Conservation (phyloP, 2,888 invertebrate genomes). For the Rhodophaea formosa region DNA sequence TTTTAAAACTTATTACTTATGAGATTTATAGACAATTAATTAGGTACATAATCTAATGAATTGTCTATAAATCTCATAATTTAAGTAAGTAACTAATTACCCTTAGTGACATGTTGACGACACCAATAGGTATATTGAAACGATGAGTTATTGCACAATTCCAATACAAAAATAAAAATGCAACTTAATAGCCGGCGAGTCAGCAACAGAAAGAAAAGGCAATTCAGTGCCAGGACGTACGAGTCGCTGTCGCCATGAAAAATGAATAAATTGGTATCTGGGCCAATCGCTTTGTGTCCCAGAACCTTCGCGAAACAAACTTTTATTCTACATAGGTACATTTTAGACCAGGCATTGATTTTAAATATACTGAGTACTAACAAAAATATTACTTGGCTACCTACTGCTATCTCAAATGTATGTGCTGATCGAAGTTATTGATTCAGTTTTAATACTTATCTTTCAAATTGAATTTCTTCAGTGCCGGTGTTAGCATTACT, state of each 20-base stretch:
- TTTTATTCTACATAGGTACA: constrained; percentile 30
- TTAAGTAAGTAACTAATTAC: background rate
- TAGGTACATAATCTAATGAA: no score
- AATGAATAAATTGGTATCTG: constrained; percentile 75
- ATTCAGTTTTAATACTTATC: background rate
- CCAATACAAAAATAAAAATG: constrained; percentile 13
- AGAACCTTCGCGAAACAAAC: constrained; percentile 45
- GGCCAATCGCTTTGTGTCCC: constrained; percentile 55
- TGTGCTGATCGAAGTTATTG: no score
- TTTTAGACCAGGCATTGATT: background rate
- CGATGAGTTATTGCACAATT: background rate
- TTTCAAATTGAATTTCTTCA: no score
- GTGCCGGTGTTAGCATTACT: no score
- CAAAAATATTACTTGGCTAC: no score
- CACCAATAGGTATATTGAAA: background rate
- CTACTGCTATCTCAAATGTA: no score
- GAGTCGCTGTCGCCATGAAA: constrained; percentile 74
- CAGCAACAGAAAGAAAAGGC: constrained; percentile 61
- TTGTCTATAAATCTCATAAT: no score
- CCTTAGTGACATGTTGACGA: background rate
- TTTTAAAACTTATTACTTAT: no score
- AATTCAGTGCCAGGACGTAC: constrained; percentile 73
- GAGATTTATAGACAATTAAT: no score
- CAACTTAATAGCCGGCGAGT: constrained; percentile 29
- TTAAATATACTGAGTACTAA: background rate